Percentiles rank a stretch among this genome's conserved stretches.
These are phyloP conservation scores for Pseudomyrmex dendroicus DNA, from an alignment of 1,140 invertebrate genomes.

Conservation along the genomic window DNA sequence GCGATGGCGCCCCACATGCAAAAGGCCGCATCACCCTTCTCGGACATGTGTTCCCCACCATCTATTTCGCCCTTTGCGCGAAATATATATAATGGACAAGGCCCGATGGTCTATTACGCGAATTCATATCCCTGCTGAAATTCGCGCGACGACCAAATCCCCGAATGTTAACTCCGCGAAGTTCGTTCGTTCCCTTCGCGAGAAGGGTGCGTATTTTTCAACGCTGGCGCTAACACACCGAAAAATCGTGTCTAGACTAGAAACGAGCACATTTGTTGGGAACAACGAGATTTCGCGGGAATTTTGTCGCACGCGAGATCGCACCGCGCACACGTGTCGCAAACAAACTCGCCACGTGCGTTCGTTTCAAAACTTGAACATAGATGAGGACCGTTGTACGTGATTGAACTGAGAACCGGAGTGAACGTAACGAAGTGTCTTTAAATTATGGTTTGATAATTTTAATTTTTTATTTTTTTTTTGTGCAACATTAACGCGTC, in stretches of 20 bases:
- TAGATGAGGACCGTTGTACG: conserved; percentile 12
- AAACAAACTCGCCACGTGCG: conserved; percentile 18
- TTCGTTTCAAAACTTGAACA: conserved; percentile 35
- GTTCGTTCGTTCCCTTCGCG: neutral
- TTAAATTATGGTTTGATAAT: conserved; percentile 36
- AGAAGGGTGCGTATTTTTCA: conserved; percentile 43
- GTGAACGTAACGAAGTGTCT: neutral
- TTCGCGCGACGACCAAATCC: conserved; percentile 24
- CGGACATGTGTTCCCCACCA: conserved; percentile 15
- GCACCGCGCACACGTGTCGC: conserved; percentile 26
- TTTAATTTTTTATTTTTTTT: neutral
- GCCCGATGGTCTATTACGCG: conserved; percentile 52
- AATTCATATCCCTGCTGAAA: conserved; percentile 62
- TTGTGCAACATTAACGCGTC: neutral
- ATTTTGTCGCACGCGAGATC: neutral
- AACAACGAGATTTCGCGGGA: conserved; percentile 19
- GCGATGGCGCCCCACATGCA: conserved; percentile 1
- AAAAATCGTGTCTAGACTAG: conserved; percentile 45
- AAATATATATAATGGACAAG: conserved; percentile 58
- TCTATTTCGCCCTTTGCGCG: conserved; percentile 7
- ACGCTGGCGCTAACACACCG: conserved; percentile 20
- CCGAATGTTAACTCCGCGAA: neutral
- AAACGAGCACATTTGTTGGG: conserved; percentile 35
- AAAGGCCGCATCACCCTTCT: neutral
- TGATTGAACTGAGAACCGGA: conserved; percentile 34